phyloP scores from a whole-genome alignment of 2,113 vertebrate species.

The Tringa solitaria region DNA sequence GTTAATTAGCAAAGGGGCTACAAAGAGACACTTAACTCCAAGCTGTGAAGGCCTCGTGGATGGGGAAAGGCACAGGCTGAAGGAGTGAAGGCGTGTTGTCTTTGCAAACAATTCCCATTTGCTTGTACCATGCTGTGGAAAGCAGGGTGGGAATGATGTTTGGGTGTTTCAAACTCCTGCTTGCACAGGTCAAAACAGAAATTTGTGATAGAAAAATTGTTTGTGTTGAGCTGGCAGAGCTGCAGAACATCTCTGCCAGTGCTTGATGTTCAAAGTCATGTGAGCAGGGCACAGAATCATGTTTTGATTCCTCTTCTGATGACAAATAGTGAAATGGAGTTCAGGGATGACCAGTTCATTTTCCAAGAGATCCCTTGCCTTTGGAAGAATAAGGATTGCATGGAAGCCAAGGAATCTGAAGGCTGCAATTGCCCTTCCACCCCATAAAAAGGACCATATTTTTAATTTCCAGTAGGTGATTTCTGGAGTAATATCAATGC shows the following conservation, averaged over 20 bases:
- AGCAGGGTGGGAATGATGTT: not conserved
- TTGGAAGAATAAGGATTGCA: not conserved
- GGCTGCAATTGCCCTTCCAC: not conserved
- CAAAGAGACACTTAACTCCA: not conserved
- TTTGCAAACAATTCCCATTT: not conserved
- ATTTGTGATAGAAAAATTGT: not conserved
- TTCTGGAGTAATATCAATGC: not conserved
- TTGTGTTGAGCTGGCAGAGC: not conserved
- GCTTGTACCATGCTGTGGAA: not conserved
- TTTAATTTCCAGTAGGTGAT: not conserved
- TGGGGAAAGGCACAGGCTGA: not conserved
- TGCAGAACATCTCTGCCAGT: not conserved
- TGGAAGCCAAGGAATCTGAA: not conserved
- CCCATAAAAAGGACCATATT: not conserved
- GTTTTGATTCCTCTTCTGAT: not conserved
- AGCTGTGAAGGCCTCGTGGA: not conserved
- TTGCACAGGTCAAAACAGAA: not conserved
- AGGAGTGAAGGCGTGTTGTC: not conserved
- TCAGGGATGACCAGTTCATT: not conserved
- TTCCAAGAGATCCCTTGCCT: not conserved
- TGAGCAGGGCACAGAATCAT: not conserved
- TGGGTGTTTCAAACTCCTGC: not conserved
- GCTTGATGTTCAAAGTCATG: not conserved
- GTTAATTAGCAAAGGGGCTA: not conserved
- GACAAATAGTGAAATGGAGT: not conserved